phyloP scores from a whole-genome alignment of 1,140 invertebrate species.

The Tetramorium parvispinum region DNA sequence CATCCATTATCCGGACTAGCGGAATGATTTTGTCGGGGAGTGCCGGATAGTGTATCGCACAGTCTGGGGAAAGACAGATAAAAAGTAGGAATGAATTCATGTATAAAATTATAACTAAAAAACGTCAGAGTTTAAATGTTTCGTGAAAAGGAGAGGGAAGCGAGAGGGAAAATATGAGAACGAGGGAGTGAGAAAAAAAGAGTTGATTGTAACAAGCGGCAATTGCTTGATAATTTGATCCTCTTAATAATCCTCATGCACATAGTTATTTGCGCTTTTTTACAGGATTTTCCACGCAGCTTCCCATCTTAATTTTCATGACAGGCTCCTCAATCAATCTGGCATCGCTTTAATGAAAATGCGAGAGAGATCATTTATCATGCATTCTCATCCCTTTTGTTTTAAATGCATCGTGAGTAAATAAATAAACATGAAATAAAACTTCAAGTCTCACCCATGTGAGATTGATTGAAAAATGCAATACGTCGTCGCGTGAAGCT shows the following conservation, averaged over 20 bases:
- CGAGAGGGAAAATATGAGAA: no score
- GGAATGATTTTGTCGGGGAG: slow-evolving; percentile 20
- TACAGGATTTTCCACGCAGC: not conserved
- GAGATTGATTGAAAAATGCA: not conserved
- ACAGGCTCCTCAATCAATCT: not conserved
- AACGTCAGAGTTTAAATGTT: not conserved
- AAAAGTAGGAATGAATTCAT: slow-evolving; percentile 15
- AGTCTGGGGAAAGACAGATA: not conserved
- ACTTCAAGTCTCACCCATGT: no score
- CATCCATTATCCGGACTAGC: slow-evolving; percentile 17
- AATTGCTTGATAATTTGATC: not conserved
- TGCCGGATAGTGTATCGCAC: not conserved
- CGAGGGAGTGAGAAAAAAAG: not conserved
- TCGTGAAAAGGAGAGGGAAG: not conserved
- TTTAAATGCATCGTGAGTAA: not conserved
- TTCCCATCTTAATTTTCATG: not conserved
- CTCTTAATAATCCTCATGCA: not conserved
- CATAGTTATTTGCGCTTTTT: not conserved
- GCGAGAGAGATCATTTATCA: not conserved
- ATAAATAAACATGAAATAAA: slow-evolving; percentile 1
- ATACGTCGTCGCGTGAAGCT: not conserved
- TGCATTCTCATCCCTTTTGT: not conserved
- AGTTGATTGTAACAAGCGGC: not conserved
- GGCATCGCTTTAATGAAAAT: not conserved
- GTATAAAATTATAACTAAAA: slow-evolving; percentile 22